phyloP scores from a whole-genome alignment of 2,888 invertebrate species.

The Alviniconcha strummeri region DNA sequence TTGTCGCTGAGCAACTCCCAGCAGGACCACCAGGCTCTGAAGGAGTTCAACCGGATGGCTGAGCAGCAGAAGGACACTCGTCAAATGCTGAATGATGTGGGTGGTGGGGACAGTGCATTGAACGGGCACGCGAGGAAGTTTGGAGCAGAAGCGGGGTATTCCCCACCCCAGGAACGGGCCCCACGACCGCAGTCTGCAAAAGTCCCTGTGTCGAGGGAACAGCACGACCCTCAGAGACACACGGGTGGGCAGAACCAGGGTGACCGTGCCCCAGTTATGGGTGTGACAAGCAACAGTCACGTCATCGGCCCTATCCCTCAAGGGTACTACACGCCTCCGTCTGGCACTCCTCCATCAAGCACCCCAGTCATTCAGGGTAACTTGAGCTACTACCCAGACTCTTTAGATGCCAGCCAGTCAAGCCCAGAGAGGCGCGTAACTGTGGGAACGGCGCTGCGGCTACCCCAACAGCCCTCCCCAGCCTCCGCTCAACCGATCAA shows the following conservation, averaged over 20 bases:
- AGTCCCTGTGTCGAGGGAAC: not conserved
- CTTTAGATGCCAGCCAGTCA: not conserved
- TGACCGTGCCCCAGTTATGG: not conserved
- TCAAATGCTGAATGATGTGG: not conserved
- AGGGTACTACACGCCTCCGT: not conserved
- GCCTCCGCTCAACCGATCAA: conserved; percentile 2
- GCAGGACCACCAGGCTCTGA: conserved; percentile 3
- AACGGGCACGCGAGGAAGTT: too few species aligned
- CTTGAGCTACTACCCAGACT: not conserved
- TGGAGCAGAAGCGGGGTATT: too few species aligned
- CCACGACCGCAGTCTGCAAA: conserved; percentile 3
- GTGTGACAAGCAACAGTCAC: not conserved
- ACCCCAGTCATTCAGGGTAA: conserved; percentile 20
- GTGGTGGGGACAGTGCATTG: not conserved
- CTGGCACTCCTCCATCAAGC: conserved; percentile 3
- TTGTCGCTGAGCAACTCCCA: conserved; percentile 9
- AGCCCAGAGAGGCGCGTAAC: not conserved
- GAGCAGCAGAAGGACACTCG: not conserved
- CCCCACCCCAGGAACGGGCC: too few species aligned
- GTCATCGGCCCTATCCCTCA: conserved; percentile 24
- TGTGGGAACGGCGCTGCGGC: conserved; percentile 12
- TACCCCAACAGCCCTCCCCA: conserved; percentile 15
- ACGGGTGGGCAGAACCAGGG: not conserved
- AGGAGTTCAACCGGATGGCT: not conserved
- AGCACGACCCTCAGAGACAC: not conserved